Base-by-base conservation (phyloP, 30 jellyfish, hydroid and myxozoan genomes). In the Cassiopea xamachana region DNA sequence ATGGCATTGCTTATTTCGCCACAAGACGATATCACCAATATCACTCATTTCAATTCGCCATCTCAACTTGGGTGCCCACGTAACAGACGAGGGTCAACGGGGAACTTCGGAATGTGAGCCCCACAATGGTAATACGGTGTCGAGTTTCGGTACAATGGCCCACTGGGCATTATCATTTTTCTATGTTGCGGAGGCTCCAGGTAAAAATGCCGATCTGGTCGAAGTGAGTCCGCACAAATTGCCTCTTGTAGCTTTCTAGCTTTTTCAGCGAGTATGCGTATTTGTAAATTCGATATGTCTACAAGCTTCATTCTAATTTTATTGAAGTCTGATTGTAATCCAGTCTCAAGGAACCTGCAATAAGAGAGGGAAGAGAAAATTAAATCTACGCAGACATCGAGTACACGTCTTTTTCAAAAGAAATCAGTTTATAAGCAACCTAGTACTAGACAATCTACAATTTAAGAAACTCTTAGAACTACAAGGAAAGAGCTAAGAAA, bases 281-380 rank as follows among this genome's bases (percentile, higher is more conserved):
- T 80, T 79, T 90, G 98, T 59, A 90, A 13, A 69, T 92, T 88
- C 39, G 98, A 83, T 6, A 94, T 82, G 59, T 94, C 96, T 46
- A 93, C 94, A 39, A 94, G 96, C 67, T 90, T 94, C 87, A 90
- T 75, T 50, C 97, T 93, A 48, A 94, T 82, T 62, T 86, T 85
- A 80, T 94, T 89, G 90, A 94, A 94, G 79, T 94, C 98, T 4
- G 94, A 71, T 44, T 75, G 96, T 45, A 89, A 78, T 14, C 98
- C 98, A 73, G 97, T 89, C 81, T 85, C 96, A 1, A 94, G 95
- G 79, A 94, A 94, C 87, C 98, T 94, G 85, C 2, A 94, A 90
- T 47, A 83, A 48, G 74, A 87, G 43, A 17, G 5, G 43, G 4
- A 15, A 67, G 15, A 7, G 7, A 5, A 4, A 67, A 3, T 55